Evolutionary conservation across 2,113 vertebrate genomes (phyloP).

Genomic region (Mustelus asterias): DNA sequence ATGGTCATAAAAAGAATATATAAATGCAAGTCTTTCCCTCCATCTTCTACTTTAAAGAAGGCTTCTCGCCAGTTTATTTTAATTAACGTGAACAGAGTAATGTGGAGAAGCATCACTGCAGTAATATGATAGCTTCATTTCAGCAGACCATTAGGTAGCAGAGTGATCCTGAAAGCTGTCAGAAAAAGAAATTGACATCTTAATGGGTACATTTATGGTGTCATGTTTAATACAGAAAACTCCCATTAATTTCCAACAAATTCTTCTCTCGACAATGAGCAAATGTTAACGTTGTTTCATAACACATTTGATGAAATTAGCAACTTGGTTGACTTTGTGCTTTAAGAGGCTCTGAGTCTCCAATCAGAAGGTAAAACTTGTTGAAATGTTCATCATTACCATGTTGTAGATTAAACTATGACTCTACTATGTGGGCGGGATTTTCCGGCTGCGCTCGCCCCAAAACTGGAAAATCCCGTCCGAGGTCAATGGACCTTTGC

Average conservation of each 20-base stretch:
- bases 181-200: neutral
- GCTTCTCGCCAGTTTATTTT: neutral
- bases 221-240: neutral
- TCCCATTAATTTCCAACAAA: neutral
- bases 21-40: neutral
- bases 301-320: neutral
- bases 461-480: too few relatives aligned
- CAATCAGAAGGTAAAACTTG: neutral
- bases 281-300: neutral
- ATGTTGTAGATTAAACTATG: neutral
- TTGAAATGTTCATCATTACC: neutral
- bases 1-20: neutral
- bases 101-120: neutral
- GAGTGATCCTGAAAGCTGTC: neutral
- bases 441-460: neutral
- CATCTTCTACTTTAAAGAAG: neutral
- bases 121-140: constrained; percentile 6
- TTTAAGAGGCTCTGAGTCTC: neutral
- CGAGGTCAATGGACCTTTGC: too few relatives aligned
- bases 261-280: neutral
- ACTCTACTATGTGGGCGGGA: neutral
- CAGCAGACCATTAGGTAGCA: neutral
- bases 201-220: neutral
- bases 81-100: neutral
- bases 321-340: neutral